Evolutionary conservation across 2,797 vertebrate genomes (phyloP), one percentile per base, ranked within the genome.

Genomic region (Tapirus indicus): DNA sequence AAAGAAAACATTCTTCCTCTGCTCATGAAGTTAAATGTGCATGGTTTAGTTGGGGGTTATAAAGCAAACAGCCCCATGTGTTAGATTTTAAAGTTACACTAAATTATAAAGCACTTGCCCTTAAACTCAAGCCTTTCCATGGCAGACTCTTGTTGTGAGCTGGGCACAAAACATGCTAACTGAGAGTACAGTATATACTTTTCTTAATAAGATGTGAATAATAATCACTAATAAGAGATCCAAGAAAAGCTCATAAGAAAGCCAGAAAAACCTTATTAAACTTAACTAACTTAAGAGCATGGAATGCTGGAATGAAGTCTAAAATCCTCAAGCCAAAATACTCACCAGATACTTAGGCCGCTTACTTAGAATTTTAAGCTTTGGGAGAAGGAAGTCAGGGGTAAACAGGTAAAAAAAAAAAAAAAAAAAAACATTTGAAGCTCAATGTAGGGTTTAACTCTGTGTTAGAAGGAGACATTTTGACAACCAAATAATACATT

Each of bases 261-360:
- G 91, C 25, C 96, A 96, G 90, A 90, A 96, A 98, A 97, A 95
- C 25, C 88, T 97, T 92, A 90, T 85, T 96, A 96, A 97, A 97
- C 60, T 93, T 97, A 97, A 98, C 82, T 93, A 91, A 93, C 62
- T 74, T 80, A 90, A 91, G 35, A 93, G 14, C 80, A 89, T 58
- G 69, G 32, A 74, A 94, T 94, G 77, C 58, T 80, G 9, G 75
- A 60, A 52, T 62, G 62, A 95, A 95, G 10, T 64, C 58, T 79
- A 92, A 84, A 90, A 91, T 89, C 5, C 14, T 69, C 6, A 83
- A 74, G 91, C 84, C 86, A 71, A 87, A 96, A 95, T 54, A 32
- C 35, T 96, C 60, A 79, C 56, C 85, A 71, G 56, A 71, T 60
- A 71, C 38, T 44, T 29, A 88, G 6, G 54, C 14, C 69, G 52